Base-by-base conservation (phyloP, 2,888 invertebrate genomes). In the Anagyrus pseudococci region DNA sequence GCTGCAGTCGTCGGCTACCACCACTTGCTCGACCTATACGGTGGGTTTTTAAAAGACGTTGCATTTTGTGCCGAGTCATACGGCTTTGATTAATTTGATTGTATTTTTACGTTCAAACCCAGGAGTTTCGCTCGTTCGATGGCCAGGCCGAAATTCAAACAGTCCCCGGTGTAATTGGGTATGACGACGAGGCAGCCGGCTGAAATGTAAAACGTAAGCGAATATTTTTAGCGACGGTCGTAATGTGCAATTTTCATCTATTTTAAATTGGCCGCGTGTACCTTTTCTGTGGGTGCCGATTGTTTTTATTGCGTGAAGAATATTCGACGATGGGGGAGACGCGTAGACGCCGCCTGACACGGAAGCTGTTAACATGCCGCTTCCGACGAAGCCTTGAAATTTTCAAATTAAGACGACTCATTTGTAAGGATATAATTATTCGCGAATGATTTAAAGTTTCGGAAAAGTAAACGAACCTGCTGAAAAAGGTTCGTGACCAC, bases 61-160 rank as follows among this genome's bases (percentile, higher is more conserved):
- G 29, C 29, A 29, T 29, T 29, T 29, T 29, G 29, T 29, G 10
- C 10, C 4, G 4, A 29, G 4, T 7, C 10, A 10, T 29, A 29
- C 10, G 10, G 4, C 4, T 29, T 7, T 29, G 29, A 7, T 7
- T 29, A 29, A 4, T 29, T 29, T 29, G 29, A 29, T 7, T 10
- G 29, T 10, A 29, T 29, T 54, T 67, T 70, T 64, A 84, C 87
- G 81, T 85, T 85, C 15, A 89, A 82, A 1, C 88, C 87, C 58
- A 85, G 82, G 44, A 84, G 84, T 73, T 85, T 85, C 1, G 90
- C 90, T 73, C 88, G 86, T 77, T 93, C 92, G 15, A 89, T 85
- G 1, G 93, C 93, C 75, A 92, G 84, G 0, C 92, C 93, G 76
- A 94, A 94, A 79, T 91, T 93, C 17, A 94, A 81, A 63, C 91